Evolutionary conservation across 2,113 vertebrate genomes (phyloP), one percentile per base, ranked within the genome.

Genomic region (Grammomys surdaster): DNA sequence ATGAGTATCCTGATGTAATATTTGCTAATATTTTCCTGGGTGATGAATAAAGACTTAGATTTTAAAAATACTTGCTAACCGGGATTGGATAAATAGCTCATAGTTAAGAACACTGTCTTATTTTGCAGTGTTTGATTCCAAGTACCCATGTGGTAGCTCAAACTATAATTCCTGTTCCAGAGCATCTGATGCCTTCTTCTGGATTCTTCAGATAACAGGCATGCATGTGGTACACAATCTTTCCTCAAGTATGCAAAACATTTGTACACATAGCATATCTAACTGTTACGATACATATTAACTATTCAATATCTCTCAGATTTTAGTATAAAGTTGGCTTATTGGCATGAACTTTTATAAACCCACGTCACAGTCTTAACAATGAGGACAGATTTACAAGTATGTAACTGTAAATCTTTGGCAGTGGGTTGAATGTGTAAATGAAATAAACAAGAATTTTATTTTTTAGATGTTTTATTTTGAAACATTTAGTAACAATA

Each of bases 401-500:
- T 1, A 51, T 51, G 48, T 51, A 51, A 51, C 11, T 51, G 51
- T 51, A 51, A 51, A 40, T 17, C 19, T 58, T 51, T 80, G 24
- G 16, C 7, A 73, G 43, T 46, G 95, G 11, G 9, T 63, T 90
- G 51, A 88, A 73, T 36, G 67, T 88, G 13, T 54, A 40, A 94
- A n/a, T 88, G 36, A 69, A 93, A 75, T 12, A 40, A 89, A 31
- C 5, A 63, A 86, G 24, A 48, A 82, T 72, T 93, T 93, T 40
- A 87, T 33, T 76, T 76, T 93, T 85, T 82, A 86, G 54, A n/a
- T 19, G 1, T 78, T 94, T 86, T 19, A 70, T 89, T 80, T 69
- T 93, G 46, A 95, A 86, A 54, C 28, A 88, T 84, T 70, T 95
- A 86, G 72, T 67, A 82, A 54, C 31, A 0, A 78, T 17, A 67